Conservation (phyloP, 2,113 vertebrate species). For the Scatophagus argus region DNA sequence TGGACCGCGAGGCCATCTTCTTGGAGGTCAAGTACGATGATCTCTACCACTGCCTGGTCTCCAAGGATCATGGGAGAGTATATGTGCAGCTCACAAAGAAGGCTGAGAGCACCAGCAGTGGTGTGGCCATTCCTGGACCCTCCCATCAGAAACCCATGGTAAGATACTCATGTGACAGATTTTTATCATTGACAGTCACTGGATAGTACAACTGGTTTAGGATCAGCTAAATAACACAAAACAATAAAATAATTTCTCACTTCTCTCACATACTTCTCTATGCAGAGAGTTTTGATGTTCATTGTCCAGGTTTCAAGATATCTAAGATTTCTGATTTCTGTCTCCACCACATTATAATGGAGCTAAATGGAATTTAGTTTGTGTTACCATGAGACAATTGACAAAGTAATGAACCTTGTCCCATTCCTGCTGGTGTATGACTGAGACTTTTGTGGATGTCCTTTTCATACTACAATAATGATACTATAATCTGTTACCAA, state of each 20-base stretch:
- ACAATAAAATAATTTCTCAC: background rate
- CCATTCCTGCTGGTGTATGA: no score
- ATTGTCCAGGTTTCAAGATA: background rate
- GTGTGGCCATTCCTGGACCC: conserved; percentile 93
- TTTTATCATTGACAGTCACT: no score
- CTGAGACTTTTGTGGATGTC: no score
- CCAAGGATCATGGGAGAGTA: conserved; percentile 94
- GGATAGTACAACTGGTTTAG: background rate
- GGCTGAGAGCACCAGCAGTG: conserved; percentile 90
- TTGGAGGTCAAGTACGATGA: conserved; percentile 97
- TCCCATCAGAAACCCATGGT: conserved; percentile 98
- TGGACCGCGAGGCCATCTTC: conserved; percentile 95
- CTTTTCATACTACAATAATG: no score
- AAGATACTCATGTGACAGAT: conserved; percentile 59
- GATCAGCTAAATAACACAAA: background rate
- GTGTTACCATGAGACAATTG: no score
- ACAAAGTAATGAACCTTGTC: no score
- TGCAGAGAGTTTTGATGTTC: background rate
- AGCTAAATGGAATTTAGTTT: no score
- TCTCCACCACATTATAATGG: no score
- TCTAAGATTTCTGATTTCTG: no score
- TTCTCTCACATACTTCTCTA: background rate
- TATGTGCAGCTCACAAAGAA: conserved; percentile 98
- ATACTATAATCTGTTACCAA: no score
- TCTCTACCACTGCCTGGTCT: conserved; percentile 98